These are phyloP conservation scores for Mesoclemmys tuberculata DNA, from an alignment of 2,113 vertebrate species.

Conservation along the genomic window DNA sequence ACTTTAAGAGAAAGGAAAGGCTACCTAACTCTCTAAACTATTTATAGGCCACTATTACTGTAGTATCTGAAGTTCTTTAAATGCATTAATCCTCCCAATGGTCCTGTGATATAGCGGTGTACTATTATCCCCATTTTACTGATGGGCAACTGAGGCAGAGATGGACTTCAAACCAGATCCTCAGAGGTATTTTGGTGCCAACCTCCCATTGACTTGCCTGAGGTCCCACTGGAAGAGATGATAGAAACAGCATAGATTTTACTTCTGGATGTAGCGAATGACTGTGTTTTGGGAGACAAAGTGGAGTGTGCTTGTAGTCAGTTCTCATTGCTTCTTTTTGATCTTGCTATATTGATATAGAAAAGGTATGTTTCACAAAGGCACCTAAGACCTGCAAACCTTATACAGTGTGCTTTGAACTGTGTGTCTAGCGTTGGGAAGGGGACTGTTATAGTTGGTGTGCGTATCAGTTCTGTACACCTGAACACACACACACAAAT, in stretches of 20 bases:
- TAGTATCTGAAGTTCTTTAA: neutral
- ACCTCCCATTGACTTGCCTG: neutral
- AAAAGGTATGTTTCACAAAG: neutral
- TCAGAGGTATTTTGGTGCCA: neutral
- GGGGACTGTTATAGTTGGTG: neutral
- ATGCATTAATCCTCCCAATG: neutral
- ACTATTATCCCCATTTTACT: neutral
- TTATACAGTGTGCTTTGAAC: neutral
- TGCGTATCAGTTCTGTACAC: neutral
- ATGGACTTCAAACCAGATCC: neutral
- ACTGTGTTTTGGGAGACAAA: neutral
- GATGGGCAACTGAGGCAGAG: neutral
- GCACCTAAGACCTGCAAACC: neutral
- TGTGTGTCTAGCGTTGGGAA: neutral
- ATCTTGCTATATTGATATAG: neutral
- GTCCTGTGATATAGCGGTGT: neutral
- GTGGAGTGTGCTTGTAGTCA: neutral
- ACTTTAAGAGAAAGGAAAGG: neutral
- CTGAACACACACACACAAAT: neutral
- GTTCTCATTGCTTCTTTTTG: neutral
- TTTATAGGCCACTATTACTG: too few relatives aligned
- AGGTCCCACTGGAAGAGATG: neutral
- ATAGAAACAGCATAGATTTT: slow-evolving; percentile 25
- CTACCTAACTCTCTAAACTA: neutral
- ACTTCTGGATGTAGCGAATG: slow-evolving; percentile 16